Conservation (phyloP, 2,113 vertebrate genomes). For the Theropithecus gelada region DNA sequence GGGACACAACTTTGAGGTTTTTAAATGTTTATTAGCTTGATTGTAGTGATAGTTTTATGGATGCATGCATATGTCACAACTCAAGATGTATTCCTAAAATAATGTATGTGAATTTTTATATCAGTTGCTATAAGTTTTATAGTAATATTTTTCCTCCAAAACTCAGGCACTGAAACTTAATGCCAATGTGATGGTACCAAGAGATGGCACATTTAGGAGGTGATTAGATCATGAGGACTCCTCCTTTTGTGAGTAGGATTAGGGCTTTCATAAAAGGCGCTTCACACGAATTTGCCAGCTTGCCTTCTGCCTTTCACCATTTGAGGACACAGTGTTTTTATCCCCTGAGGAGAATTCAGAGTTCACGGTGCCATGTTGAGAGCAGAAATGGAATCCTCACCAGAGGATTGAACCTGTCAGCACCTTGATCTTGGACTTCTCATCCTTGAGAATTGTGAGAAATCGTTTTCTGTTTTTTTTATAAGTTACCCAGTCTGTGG, state of each 20-base stretch:
- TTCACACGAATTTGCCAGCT: not conserved
- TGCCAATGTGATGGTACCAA: not conserved
- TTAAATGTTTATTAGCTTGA: not conserved
- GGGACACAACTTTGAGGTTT: not conserved
- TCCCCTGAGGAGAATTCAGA: not conserved
- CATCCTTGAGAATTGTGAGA: not conserved
- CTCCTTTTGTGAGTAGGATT: too few relatives aligned
- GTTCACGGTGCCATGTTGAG: not conserved
- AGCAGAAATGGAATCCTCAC: not conserved
- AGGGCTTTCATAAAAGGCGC: not conserved
- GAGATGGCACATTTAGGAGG: too few relatives aligned
- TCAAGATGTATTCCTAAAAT: too few relatives aligned
- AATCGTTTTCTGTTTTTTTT: not conserved
- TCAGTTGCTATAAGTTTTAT: not conserved
- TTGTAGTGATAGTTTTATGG: not conserved
- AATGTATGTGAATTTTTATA: not conserved
- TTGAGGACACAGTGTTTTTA: not conserved
- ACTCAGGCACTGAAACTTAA: not conserved
- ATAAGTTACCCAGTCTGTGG: too few relatives aligned
- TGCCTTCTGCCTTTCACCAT: not conserved
- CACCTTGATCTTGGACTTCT: not conserved
- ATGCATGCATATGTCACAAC: not conserved
- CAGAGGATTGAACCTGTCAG: not conserved
- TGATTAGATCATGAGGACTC: too few relatives aligned
- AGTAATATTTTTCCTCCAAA: not conserved